phyloP scores from a whole-genome alignment of 2,113 vertebrate species.

The Nibea coibor region DNA sequence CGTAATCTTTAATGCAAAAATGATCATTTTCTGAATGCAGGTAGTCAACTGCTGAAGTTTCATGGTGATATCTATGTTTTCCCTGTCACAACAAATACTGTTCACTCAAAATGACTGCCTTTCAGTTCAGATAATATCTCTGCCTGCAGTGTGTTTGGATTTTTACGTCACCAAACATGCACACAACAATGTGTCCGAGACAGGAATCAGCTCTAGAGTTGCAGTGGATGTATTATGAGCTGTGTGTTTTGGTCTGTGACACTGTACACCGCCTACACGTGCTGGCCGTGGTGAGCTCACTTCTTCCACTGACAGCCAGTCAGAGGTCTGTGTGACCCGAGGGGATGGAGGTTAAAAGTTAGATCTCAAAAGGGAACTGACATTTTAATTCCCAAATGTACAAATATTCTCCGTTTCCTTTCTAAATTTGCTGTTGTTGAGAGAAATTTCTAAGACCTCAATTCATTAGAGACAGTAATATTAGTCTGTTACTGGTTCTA shows the following conservation, averaged over 20 bases:
- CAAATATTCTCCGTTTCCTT: too few species aligned
- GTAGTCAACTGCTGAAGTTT: too few species aligned
- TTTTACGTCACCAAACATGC: background rate
- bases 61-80: too few species aligned
- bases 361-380: background rate
- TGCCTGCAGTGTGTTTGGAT: constrained; percentile 29
- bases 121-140: background rate
- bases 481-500: too few species aligned
- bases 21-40: too few species aligned
- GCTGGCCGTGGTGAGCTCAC: constrained; percentile 42
- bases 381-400: too few species aligned
- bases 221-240: constrained; percentile 29
- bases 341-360: background rate
- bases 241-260: constrained; percentile 36
- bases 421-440: too few species aligned
- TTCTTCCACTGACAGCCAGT: constrained; percentile 44
- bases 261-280: constrained; percentile 25
- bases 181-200: constrained; percentile 5
- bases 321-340: background rate
- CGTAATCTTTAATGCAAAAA: too few species aligned
- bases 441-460: too few species aligned
- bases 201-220: constrained; percentile 31
- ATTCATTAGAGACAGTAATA: too few species aligned
- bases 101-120: background rate
- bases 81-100: background rate